These are phyloP conservation scores for Odontamblyopus rebecca DNA, from an alignment of 2,797 vertebrate species.

Conservation along the genomic window DNA sequence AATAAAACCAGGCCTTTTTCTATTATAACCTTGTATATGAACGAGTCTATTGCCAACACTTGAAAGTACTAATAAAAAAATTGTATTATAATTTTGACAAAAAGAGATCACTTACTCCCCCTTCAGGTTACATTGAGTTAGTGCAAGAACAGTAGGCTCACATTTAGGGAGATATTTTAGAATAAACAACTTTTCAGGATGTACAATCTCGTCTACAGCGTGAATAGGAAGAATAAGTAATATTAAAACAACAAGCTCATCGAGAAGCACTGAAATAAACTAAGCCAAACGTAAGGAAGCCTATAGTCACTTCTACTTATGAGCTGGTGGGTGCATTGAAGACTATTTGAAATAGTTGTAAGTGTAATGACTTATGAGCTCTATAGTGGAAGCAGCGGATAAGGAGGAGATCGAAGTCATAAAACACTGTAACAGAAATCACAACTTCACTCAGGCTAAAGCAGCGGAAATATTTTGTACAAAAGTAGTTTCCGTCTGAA, in stretches of 20 bases:
- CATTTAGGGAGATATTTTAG: slow-evolving; percentile 24
- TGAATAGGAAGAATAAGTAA: slow-evolving; percentile 22
- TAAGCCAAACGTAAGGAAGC: slow-evolving; percentile 38
- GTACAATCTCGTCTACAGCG: slow-evolving; percentile 25
- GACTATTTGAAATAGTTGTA: slow-evolving; percentile 35
- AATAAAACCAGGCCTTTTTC: neutral
- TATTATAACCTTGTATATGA: neutral
- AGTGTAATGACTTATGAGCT: slow-evolving; percentile 30
- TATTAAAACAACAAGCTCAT: slow-evolving; percentile 36
- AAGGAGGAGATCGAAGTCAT: slow-evolving; percentile 13
- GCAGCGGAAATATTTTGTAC: slow-evolving; percentile 64
- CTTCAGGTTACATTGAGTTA: slow-evolving; percentile 11
- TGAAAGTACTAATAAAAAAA: neutral
- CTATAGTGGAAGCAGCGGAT: slow-evolving; percentile 22
- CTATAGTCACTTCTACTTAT: slow-evolving; percentile 23
- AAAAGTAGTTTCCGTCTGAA: slow-evolving; percentile 64
- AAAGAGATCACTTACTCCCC: slow-evolving; percentile 19
- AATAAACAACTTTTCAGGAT: slow-evolving; percentile 40
- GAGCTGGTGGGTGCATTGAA: slow-evolving; percentile 34
- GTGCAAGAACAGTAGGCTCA: slow-evolving; percentile 39
- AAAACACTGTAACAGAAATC: slow-evolving; percentile 55
- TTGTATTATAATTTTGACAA: neutral
- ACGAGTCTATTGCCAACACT: neutral
- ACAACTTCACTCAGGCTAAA: slow-evolving; percentile 64
- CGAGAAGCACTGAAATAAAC: slow-evolving; percentile 45